Base-by-base conservation (phyloP, 1,140 invertebrate genomes). In the Physella acuta region DNA sequence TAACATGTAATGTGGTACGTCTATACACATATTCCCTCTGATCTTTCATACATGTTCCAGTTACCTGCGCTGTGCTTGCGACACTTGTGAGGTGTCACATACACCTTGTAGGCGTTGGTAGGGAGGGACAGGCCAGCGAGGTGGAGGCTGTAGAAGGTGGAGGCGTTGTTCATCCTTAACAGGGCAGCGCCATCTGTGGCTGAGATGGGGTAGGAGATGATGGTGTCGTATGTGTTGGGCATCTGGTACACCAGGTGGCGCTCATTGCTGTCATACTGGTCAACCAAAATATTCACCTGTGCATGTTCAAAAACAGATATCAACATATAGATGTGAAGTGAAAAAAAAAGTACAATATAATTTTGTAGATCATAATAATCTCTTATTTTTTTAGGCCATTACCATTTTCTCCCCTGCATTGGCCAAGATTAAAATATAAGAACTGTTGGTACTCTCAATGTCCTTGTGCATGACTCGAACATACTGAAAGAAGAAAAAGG, bases 381-480 rank as follows among this genome's bases (percentile, higher is more conserved):
- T 16, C 8, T 31, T 37, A 20, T 24, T 37, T 44, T 44, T 44
- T 44, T n/a, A n/a, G n/a, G 20, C 20, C 39, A 8, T 82, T 85
- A 90, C 89, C 75, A 86, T 86, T 76, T 88, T 87, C 52, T 80
- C 82, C 0, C 88, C 88, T 3, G 89, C 87, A 39, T 89, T 86
- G 31, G 93, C 86, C 77, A 88, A 88, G 0, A 94, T 84, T 49
- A 93, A 79, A 33, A 93, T 83, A 78, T 94, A 92, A 4, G 91
- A 90, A 84, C 89, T 24, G 88, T 86, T 24, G 85, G 75, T 62
- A 87, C 84, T 80, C 85, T 85, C 3, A 89, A 89, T n/a, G 87
- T 84, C 71, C 90, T 89, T 24, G 88, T 87, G 33, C 67, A 91
- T 90, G 68, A 86, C 88, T 26, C 88, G 90, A 77, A 88, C 86